Base-by-base conservation (phyloP, 2,888 invertebrate species). In the Nomada ruficornis region DNA sequence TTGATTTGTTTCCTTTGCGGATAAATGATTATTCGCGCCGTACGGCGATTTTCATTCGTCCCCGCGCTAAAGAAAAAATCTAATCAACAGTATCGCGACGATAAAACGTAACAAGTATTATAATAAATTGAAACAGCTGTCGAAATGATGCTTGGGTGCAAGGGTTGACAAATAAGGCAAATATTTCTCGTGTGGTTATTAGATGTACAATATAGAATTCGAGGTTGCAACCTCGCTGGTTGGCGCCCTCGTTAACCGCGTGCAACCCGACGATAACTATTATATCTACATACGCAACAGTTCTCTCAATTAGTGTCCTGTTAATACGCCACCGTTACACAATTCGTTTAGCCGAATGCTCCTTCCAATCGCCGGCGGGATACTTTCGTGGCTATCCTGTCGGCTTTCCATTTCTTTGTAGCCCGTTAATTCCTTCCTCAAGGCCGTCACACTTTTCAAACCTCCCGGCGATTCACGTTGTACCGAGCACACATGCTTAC, bases 311-410 rank as follows among this genome's bases (percentile, higher is more conserved):
- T 90, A 91, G 89, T 89, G 80, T 65, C 75, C 80, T 78, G 90
- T 89, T 90, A 91, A 90, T 88, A 76, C 64, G 76, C 59, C 67
- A 52, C 70, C 64, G 82, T 92, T 91, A 81, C 89, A 84, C 86
- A 92, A 92, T 89, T 88, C 74, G 83, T 90, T 89, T 23, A 88
- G 87, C 75, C 82, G 55, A 52, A n/a, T n/a, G 60, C 44, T 20
- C 64, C 20, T 64, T 70, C 65, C 77, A 47, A 71, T 62, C 62
- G 47, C 29, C 36, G 36, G 44, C 59, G 29, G n/a, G 77, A 50
- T 72, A 79, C 82, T 86, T 86, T 86, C 80, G 69, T 84, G 79
- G 60, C 62, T 57, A 75, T 20, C 29, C 59, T n/a, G 73, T 36
- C 54, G 74, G 65, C 87, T 87, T 87, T 87, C 81, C 83, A 87